A percentile compares a stretch with the other conserved stretches of the same genome.
Evolutionary conservation across 2,113 vertebrate species (phyloP).

Genomic region (Mesitornis unicolor): DNA sequence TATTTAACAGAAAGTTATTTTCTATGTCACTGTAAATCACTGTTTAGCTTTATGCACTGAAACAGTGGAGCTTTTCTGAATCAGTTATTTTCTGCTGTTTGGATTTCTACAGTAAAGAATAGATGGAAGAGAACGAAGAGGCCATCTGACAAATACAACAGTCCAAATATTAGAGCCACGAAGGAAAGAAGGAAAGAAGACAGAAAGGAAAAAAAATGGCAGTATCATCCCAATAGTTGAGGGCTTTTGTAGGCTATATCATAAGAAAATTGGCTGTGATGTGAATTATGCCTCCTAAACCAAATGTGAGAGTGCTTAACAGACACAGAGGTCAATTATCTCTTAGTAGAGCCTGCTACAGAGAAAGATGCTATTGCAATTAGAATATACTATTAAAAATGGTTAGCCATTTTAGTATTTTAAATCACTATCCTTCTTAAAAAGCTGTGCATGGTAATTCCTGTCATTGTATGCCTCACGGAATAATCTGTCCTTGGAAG

Average conservation of each 20-base stretch:
- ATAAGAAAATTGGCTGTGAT: conserved; percentile 49
- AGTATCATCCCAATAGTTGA: background rate
- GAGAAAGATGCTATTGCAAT: conserved; percentile 52
- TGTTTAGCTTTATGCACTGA: conserved; percentile 32
- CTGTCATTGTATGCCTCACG: background rate
- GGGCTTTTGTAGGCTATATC: background rate
- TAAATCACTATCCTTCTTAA: conserved; percentile 28
- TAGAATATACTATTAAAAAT: conserved; percentile 50
- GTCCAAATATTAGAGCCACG: conserved; percentile 3
- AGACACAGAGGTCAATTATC: conserved; percentile 64
- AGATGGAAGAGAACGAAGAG: conserved; percentile 32
- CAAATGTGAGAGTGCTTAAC: conserved; percentile 57
- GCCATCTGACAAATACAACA: conserved; percentile 43
- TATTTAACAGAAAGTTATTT: conserved; percentile 60
- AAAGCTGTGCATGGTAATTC: conserved; percentile 3
- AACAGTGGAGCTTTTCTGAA: conserved; percentile 7
- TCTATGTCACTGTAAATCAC: conserved; percentile 51
- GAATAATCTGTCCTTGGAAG: conserved; percentile 8
- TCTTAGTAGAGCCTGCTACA: conserved; percentile 44
- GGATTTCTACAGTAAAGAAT: conserved; percentile 20
- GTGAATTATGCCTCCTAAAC: conserved; percentile 58
- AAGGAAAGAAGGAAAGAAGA: background rate
- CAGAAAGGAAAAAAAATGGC: background rate
- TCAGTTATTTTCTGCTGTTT: background rate
- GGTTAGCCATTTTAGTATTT: conserved; percentile 39